A percentile compares a stretch with the other conserved stretches of the same genome.
phyloP scores from a whole-genome alignment of 1,140 invertebrate species.

The Drosophila busckii region DNA sequence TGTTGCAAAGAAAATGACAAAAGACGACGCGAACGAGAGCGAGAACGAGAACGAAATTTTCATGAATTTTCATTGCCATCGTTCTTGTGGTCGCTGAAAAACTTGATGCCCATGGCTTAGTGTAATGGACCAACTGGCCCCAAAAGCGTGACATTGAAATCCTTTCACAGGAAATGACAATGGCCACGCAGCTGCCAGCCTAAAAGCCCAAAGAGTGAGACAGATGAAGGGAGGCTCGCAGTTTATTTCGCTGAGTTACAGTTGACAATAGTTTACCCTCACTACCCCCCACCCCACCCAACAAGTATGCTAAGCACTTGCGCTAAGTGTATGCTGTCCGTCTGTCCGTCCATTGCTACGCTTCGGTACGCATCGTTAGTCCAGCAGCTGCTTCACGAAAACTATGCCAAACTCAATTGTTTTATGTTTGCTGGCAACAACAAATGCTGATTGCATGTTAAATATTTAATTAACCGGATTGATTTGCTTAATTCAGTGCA shows the following conservation, averaged over 20 bases:
- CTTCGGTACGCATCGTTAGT: slow-evolving; percentile 32
- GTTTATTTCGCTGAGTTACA: too few relatives aligned
- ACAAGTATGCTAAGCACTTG: slow-evolving; percentile 41
- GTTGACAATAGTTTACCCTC: slow-evolving; percentile 52
- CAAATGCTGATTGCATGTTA: too few relatives aligned
- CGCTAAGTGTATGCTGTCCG: slow-evolving; percentile 40
- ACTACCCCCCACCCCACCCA: not conserved
- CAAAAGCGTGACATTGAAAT: slow-evolving; percentile 64
- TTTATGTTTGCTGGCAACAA: too few relatives aligned
- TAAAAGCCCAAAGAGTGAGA: slow-evolving; percentile 12
- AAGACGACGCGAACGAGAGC: not conserved
- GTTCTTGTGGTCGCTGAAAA: slow-evolving; percentile 56
- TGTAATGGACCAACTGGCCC: slow-evolving; percentile 40
- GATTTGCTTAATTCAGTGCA: too few relatives aligned
- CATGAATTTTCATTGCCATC: slow-evolving; percentile 65
- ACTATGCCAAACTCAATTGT: slow-evolving; percentile 57
- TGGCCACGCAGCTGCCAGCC: slow-evolving; percentile 22
- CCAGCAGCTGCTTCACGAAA: slow-evolving; percentile 39
- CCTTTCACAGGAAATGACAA: slow-evolving; percentile 49
- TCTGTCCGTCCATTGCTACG: not conserved
- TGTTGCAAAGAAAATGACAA: not conserved
- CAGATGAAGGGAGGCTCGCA: too few relatives aligned
- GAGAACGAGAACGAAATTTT: slow-evolving; percentile 18
- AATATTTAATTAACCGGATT: slow-evolving; percentile 65
- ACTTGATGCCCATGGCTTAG: slow-evolving; percentile 58